phyloP scores from a whole-genome alignment of 2,113 vertebrate species.

The Anser brachyrhynchus region DNA sequence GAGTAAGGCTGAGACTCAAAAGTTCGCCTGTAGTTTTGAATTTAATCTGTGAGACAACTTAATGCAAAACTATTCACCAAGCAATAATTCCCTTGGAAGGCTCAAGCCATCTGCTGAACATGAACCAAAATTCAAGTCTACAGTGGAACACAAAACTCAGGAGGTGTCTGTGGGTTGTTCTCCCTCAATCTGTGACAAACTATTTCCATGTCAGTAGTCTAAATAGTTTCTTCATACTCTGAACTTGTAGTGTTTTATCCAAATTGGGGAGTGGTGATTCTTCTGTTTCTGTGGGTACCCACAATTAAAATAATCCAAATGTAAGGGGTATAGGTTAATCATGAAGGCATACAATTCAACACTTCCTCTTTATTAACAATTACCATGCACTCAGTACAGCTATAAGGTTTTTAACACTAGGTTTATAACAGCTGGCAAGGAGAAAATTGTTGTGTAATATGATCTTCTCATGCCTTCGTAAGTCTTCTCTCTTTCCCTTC shows the following conservation, averaged over 20 bases:
- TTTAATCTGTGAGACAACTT: background rate
- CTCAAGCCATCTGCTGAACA: background rate
- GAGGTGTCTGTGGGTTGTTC: background rate
- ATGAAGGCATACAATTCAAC: background rate
- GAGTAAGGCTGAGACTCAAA: background rate
- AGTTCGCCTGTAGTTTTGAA: background rate
- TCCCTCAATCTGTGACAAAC: background rate
- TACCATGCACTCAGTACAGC: accelerated
- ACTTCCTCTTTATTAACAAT: background rate
- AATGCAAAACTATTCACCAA: background rate
- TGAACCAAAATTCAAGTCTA: background rate
- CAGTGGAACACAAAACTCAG: background rate
- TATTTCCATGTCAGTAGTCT: background rate
- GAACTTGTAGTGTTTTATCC: background rate
- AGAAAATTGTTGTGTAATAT: background rate
- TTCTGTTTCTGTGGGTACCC: background rate
- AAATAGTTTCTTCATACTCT: background rate
- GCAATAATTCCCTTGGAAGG: background rate
- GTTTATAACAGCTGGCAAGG: background rate
- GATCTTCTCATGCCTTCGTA: background rate
- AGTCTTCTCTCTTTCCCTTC: background rate
- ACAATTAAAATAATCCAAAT: background rate
- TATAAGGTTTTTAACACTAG: background rate
- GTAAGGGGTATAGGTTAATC: background rate
- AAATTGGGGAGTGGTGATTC: background rate